These are phyloP conservation scores for Benthosema pterotum DNA, from an alignment of 2,797 vertebrate genomes.

Conservation along the genomic window DNA sequence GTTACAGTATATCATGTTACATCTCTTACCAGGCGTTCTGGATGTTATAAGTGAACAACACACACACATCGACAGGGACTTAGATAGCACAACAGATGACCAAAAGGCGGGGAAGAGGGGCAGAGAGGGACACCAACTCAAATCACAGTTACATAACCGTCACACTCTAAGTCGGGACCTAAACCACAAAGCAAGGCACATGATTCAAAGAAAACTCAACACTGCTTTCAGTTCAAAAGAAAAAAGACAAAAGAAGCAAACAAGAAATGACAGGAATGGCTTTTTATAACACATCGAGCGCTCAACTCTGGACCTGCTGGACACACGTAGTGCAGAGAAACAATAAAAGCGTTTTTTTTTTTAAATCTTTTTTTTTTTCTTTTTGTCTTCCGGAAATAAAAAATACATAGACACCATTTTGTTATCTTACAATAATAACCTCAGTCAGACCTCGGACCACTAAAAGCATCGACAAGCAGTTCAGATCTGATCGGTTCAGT, in stretches of 20 bases:
- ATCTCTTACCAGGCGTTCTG: not conserved
- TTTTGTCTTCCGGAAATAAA: constrained; percentile 48
- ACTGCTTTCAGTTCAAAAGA: constrained; percentile 65
- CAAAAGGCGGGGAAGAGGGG: constrained; percentile 5
- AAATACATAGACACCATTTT: constrained; percentile 39
- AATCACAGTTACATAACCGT: constrained; percentile 51
- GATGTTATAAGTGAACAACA: not conserved
- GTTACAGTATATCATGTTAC: not conserved
- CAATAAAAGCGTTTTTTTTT: constrained; percentile 15
- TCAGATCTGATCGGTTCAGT: constrained; percentile 66
- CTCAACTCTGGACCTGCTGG: constrained; percentile 47
- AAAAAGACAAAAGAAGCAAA: constrained; percentile 49
- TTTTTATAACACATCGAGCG: constrained; percentile 54
- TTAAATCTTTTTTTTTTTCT: not conserved
- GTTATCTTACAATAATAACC: constrained; percentile 65
- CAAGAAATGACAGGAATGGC: constrained; percentile 47
- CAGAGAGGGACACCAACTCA: constrained; percentile 53
- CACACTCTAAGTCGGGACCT: constrained; percentile 56
- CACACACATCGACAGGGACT: constrained; percentile 1
- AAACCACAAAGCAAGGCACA: constrained; percentile 83
- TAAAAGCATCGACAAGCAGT: constrained; percentile 73
- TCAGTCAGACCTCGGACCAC: constrained; percentile 59
- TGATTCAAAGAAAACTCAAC: constrained; percentile 69
- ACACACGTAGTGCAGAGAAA: constrained; percentile 51
- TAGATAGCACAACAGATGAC: constrained; percentile 15